Base-by-base conservation (phyloP, 2,888 invertebrate species). In the Dolichopus griseipennis region DNA sequence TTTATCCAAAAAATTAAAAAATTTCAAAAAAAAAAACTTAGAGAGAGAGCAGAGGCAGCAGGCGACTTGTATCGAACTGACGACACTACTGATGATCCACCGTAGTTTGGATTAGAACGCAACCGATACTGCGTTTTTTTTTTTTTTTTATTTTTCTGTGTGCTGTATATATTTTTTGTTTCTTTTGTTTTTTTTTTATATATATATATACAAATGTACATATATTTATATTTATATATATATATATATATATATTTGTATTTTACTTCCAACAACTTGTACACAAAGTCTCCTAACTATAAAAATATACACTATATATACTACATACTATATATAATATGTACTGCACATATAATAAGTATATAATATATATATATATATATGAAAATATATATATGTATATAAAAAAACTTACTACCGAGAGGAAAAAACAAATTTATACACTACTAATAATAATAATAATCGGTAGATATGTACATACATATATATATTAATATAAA, bases 51-150 rank as follows among this genome's bases (percentile, higher is more conserved):
- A 72, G 64, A 64, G 73, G 73, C 74, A 73, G 73, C 74, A 75
- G 75, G 75, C 74, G 74, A 75, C 74, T 75, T 75, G 73, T 73
- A 72, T 73, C 74, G 72, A 74, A 75, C 74, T 75, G 74, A 74
- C 74, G 74, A 73, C 73, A 74, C 73, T 73, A 75, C 75, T 75
- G 74, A 75, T 73, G 72, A 72, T 74, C 73, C 33, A 22, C 18
- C 22, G 64, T 64, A 33, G 33, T 64, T 64, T n/a, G 64, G 15
- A 69, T 71, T 70, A 72, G 71, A 72, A 72, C 71, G 72, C 72
- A 72, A 70, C 69, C 20, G 9, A 33, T 15, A 69, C 71, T 72
- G 72, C 71, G 70, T 72, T 72, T 71, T 69, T 67, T 66, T 65
- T 66, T 68, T 68, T 21, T 21, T 62, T 62, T n/a, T n/a, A n/a